A percentile compares a stretch with the other conserved stretches of the same genome.
Conservation (phyloP, 2,888 invertebrate genomes). For the Drosophila longiperda region DNA sequence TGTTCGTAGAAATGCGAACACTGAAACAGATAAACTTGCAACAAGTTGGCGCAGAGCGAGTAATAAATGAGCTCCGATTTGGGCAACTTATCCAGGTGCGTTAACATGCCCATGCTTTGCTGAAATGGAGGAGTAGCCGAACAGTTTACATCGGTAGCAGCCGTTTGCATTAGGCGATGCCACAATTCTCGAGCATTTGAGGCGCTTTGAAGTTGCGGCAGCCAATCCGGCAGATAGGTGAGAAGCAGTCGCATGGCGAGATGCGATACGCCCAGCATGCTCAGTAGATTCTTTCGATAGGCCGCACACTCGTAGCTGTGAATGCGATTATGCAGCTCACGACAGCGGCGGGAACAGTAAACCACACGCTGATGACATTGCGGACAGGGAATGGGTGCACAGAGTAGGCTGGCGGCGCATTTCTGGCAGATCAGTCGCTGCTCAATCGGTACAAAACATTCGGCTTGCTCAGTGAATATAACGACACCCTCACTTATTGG, state of each 20-base stretch:
- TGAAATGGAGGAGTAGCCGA: constrained; percentile 34
- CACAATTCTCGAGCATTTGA: constrained; percentile 55
- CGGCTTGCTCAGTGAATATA: constrained; percentile 92
- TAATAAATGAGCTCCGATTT: constrained; percentile 85
- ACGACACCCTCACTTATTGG: constrained; percentile 88
- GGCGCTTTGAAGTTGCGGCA: constrained; percentile 84
- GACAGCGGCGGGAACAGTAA: constrained; percentile 90
- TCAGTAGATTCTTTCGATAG: constrained; percentile 87
- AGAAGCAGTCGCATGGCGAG: constrained; percentile 85
- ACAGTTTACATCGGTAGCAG: not conserved
- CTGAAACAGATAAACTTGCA: constrained; percentile 88
- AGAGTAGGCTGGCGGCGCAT: constrained; percentile 88
- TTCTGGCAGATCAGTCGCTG: constrained; percentile 88
- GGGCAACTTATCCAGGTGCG: constrained; percentile 90
- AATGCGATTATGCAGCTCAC: constrained; percentile 86
- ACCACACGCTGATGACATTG: constrained; percentile 87
- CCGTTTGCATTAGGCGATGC: constrained; percentile 45
- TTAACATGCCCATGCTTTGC: constrained; percentile 84
- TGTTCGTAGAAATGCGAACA: constrained; percentile 88
- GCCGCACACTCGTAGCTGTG: constrained; percentile 91
- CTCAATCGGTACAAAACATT: constrained; percentile 90
- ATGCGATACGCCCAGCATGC: constrained; percentile 91
- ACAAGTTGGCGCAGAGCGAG: constrained; percentile 86
- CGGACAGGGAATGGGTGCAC: constrained; percentile 89
- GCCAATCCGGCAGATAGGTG: constrained; percentile 84